phyloP scores from a whole-genome alignment of 2,888 invertebrate genomes.

The Cenopis cana region DNA sequence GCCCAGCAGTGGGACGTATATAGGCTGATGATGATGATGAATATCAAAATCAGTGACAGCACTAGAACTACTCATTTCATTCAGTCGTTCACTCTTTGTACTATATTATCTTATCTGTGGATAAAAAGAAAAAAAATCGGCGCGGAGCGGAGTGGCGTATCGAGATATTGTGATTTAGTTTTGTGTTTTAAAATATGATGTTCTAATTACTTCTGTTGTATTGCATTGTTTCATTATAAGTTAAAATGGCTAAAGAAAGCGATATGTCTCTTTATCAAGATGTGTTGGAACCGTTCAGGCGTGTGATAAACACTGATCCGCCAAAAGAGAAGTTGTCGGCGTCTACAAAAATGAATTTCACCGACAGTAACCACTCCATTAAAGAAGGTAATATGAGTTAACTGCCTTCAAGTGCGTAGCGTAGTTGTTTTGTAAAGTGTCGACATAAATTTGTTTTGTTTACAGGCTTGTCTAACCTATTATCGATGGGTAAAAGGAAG shows the following conservation, averaged over 20 bases:
- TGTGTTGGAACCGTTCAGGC: slow-evolving; percentile 78
- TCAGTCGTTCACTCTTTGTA: slow-evolving; percentile 5
- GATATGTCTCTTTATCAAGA: slow-evolving; percentile 79
- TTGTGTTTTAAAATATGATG: slow-evolving; percentile 34
- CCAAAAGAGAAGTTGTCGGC: slow-evolving; percentile 79
- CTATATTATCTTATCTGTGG: not conserved
- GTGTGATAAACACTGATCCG: slow-evolving; percentile 78
- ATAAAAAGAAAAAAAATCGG: slow-evolving; percentile 11
- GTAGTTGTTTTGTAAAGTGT: not conserved
- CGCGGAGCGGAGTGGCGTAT: slow-evolving; percentile 15
- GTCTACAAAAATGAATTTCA: slow-evolving; percentile 76
- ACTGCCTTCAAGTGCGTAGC: not conserved
- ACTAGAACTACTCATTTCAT: slow-evolving; percentile 20
- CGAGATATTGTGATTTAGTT: slow-evolving; percentile 7
- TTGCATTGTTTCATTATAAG: slow-evolving; percentile 1
- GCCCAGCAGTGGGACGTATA: too few relatives aligned
- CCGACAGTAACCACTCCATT: slow-evolving; percentile 75
- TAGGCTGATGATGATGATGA: too few relatives aligned
- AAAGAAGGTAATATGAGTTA: slow-evolving; percentile 69
- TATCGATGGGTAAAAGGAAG: slow-evolving; percentile 74
- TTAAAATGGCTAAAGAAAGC: slow-evolving; percentile 74
- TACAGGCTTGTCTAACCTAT: slow-evolving; percentile 68
- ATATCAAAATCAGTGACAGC: not conserved
- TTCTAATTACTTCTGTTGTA: slow-evolving; percentile 11
- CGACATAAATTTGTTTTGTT: slow-evolving; percentile 35